These are phyloP conservation scores for Amniataba percoides DNA, from an alignment of 2,797 vertebrate species.

Conservation along the genomic window DNA sequence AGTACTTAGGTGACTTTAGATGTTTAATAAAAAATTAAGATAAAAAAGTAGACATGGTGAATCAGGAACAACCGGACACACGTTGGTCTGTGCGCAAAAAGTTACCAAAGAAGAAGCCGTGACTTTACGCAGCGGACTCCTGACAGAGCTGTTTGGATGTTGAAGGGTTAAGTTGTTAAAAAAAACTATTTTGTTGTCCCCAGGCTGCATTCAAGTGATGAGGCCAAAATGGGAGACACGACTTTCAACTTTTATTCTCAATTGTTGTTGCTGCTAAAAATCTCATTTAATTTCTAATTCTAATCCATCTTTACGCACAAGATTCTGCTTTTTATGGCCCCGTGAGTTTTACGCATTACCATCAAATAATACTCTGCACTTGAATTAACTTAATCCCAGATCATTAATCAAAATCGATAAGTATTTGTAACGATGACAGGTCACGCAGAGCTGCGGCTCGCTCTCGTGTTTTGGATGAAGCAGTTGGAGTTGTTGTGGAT, in stretches of 20 bases:
- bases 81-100: background rate
- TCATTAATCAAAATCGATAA: background rate
- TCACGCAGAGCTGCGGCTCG: background rate
- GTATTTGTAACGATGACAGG: rapidly evolving
- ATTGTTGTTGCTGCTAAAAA: slow-evolving; percentile 8
- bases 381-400: background rate
- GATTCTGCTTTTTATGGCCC: background rate
- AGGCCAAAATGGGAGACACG: slow-evolving; percentile 1
- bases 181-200: slow-evolving; percentile 57
- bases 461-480: background rate
- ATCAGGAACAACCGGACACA: background rate
- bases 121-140: slow-evolving; percentile 25
- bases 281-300: too few relatives aligned
- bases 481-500: background rate
- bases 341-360: background rate
- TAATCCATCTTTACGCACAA: slow-evolving; percentile 32
- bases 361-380: background rate
- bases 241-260: background rate
- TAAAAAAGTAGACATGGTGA: background rate
- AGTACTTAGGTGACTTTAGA: background rate
- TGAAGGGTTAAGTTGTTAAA: slow-evolving; percentile 71
- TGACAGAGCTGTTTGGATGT: slow-evolving; percentile 21
- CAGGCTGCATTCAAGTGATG: slow-evolving; percentile 53
- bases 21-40: background rate
- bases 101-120: background rate